These are phyloP conservation scores for Plotosus lineatus DNA, from an alignment of 2,113 vertebrate genomes.

Conservation along the genomic window DNA sequence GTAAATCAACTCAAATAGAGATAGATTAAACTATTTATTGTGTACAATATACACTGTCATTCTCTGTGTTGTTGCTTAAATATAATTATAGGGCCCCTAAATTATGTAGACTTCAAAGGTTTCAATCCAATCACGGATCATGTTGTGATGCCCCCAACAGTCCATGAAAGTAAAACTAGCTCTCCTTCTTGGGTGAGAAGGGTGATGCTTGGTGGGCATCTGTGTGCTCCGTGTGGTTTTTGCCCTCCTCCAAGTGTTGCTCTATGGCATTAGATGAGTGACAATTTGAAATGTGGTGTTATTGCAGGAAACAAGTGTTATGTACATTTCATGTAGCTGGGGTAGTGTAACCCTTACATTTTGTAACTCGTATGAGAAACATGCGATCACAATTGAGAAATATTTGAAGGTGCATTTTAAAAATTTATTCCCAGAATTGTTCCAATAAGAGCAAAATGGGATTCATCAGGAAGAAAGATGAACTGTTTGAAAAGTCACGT, in stretches of 20 bases:
- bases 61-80: not conserved
- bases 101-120: not conserved
- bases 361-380: not conserved
- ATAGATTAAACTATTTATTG: too few species aligned
- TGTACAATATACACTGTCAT: not conserved
- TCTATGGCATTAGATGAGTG: not conserved
- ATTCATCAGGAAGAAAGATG: not conserved
- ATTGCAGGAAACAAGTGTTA: not conserved
- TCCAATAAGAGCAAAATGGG: not conserved
- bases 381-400: not conserved
- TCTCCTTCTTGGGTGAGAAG: not conserved
- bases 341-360: not conserved
- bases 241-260: slow-evolving; percentile 2
- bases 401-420: not conserved
- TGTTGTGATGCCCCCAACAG: not conserved
- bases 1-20: too few species aligned
- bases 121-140: not conserved
- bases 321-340: not conserved
- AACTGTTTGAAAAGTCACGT: not conserved
- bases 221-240: not conserved
- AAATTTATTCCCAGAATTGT: not conserved
- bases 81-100: not conserved
- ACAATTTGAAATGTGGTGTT: not conserved
- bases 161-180: not conserved
- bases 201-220: slow-evolving; percentile 2